Percentiles rank a stretch among this genome's conserved stretches.
Evolutionary conservation across 2,797 vertebrate species (phyloP).

Genomic region (Centroberyx gerrardi): DNA sequence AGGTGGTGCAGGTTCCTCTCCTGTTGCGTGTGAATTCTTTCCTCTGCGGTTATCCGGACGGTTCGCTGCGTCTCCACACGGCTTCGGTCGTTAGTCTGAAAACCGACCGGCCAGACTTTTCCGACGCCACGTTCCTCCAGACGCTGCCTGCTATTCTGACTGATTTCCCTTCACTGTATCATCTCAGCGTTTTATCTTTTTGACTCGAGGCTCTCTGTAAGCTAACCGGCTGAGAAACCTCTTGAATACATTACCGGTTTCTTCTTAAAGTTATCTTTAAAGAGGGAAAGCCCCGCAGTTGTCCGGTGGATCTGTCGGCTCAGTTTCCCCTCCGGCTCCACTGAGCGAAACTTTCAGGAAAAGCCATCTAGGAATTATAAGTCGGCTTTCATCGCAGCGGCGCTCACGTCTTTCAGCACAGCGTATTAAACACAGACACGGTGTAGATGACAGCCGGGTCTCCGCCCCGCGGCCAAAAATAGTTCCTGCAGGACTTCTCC

Average conservation of each 20-base stretch:
- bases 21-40: not conserved
- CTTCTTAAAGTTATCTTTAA: not conserved
- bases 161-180: no score
- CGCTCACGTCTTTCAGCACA: slow-evolving; percentile 4
- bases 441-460: not conserved
- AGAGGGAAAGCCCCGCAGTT: not conserved
- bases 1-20: not conserved
- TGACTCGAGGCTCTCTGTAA: no score
- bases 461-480: not conserved
- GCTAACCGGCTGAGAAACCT: not conserved
- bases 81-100: no score
- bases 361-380: not conserved
- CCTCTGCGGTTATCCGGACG: not conserved
- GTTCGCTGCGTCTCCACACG: not conserved
- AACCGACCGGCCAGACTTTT: not conserved
- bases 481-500: not conserved
- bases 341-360: not conserved
- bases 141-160: no score
- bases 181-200: no score
- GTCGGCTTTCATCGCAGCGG: slow-evolving; percentile 2
- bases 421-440: not conserved
- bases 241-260: not conserved
- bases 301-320: not conserved
- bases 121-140: not conserved
- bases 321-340: not conserved